Percentiles rank a stretch among this genome's conserved stretches.
Evolutionary conservation across 2,113 vertebrate genomes (phyloP).

Genomic region (Proteles cristata): DNA sequence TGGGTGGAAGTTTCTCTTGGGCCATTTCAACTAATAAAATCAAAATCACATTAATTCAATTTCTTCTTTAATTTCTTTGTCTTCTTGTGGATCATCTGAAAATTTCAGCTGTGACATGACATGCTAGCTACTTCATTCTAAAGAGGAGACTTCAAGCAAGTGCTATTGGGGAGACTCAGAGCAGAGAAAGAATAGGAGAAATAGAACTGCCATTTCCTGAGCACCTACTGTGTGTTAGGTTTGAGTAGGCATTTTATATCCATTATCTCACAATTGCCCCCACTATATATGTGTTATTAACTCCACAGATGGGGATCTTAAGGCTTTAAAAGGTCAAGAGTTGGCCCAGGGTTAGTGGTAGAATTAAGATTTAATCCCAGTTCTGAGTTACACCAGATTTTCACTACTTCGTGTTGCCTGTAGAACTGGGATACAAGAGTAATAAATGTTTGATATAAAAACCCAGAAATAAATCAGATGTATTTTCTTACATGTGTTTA

Average conservation of each 20-base stretch:
- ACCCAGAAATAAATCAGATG: neutral
- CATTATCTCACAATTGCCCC: neutral
- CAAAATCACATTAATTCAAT: conserved; percentile 24
- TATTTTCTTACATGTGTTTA: neutral
- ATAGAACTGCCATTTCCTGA: neutral
- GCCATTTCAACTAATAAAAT: conserved; percentile 57
- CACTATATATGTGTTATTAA: neutral
- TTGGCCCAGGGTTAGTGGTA: neutral
- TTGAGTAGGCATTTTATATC: neutral
- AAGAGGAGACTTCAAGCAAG: neutral
- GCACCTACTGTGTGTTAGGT: neutral
- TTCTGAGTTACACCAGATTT: neutral
- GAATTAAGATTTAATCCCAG: neutral
- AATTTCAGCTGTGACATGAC: neutral
- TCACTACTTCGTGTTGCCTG: neutral
- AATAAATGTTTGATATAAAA: conserved; percentile 13
- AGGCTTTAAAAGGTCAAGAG: neutral
- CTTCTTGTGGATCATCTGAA: conserved; percentile 15
- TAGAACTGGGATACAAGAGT: neutral
- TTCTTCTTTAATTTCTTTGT: conserved; percentile 40
- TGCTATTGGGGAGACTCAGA: neutral
- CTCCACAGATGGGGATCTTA: neutral
- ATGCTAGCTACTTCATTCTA: neutral
- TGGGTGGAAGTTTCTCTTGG: conserved; percentile 5
- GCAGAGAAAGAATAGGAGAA: neutral